These are phyloP conservation scores for Andrena bicolor DNA, from an alignment of 2,888 invertebrate species.

Conservation along the genomic window DNA sequence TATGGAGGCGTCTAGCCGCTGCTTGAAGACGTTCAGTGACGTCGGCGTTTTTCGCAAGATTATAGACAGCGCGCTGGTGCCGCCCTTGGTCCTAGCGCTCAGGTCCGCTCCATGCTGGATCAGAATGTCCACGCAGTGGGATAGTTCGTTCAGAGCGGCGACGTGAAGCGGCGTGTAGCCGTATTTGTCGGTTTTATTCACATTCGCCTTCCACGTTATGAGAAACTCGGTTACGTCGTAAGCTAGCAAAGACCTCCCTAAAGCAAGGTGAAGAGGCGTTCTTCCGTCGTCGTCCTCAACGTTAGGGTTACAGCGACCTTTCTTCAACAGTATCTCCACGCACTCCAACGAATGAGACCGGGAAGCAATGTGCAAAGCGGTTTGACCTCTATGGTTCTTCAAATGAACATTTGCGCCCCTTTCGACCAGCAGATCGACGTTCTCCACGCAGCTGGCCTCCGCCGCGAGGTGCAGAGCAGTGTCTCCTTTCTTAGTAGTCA, in stretches of 20 bases:
- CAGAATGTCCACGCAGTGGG: constrained; percentile 93
- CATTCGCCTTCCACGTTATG: constrained; percentile 92
- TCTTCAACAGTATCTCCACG: constrained; percentile 91
- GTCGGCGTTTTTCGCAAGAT: constrained; percentile 95
- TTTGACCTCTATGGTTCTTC: constrained; percentile 92
- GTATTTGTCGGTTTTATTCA: constrained; percentile 93
- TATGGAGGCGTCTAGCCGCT: constrained; percentile 93
- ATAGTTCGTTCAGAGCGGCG: constrained; percentile 93
- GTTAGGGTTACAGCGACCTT: constrained; percentile 92
- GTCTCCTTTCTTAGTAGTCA: constrained; percentile 90
- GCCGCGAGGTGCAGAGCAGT: constrained; percentile 95
- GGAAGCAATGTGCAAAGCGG: constrained; percentile 94
- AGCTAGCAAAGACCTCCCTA: constrained; percentile 93
- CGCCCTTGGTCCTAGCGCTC: constrained; percentile 94
- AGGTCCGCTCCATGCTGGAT: constrained; percentile 95
- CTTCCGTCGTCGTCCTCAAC: constrained; percentile 92
- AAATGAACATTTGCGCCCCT: constrained; percentile 91
- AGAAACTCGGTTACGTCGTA: constrained; percentile 93
- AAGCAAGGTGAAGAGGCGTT: constrained; percentile 93
- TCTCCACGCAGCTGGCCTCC: constrained; percentile 94
- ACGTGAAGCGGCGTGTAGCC: constrained; percentile 95
- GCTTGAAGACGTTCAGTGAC: constrained; percentile 92
- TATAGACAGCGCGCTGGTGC: constrained; percentile 93
- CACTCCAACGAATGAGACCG: constrained; percentile 93
- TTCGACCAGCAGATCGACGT: constrained; percentile 90